Conservation (phyloP, 2,113 vertebrate genomes). For the Connochaetes taurinus region DNA sequence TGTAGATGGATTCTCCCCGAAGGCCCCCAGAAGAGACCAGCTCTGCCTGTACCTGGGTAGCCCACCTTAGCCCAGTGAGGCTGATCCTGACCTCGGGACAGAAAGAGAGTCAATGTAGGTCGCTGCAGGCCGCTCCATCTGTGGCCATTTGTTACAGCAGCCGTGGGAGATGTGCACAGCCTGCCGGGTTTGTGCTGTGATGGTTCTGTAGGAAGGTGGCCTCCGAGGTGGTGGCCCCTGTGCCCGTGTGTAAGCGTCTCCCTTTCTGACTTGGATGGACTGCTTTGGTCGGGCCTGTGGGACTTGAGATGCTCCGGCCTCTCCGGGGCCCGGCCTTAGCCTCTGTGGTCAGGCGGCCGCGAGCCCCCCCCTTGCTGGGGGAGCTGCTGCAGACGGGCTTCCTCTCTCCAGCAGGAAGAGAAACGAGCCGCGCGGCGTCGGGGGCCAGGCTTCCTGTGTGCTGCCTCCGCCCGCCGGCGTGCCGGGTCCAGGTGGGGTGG, state of each 20-base stretch:
- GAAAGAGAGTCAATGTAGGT: background rate
- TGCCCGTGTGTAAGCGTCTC: background rate
- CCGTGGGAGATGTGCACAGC: rapidly evolving
- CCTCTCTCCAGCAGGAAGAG: conserved; percentile 1
- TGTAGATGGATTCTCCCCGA: rapidly evolving
- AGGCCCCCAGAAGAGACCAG: background rate
- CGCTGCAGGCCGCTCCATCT: background rate
- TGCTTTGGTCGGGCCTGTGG: background rate
- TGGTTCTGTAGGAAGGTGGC: rapidly evolving
- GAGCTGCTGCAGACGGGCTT: conserved; percentile 22
- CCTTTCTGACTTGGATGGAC: background rate
- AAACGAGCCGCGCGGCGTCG: background rate
- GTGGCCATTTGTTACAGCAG: background rate
- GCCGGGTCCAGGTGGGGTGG: rapidly evolving
- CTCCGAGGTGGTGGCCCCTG: background rate
- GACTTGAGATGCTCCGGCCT: background rate
- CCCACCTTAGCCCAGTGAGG: background rate
- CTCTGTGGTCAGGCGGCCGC: conserved; percentile 58
- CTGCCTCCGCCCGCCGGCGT: rapidly evolving
- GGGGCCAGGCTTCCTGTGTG: conserved; percentile 61
- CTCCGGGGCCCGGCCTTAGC: conserved; percentile 6
- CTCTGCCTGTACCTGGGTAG: background rate
- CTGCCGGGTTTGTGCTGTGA: rapidly evolving
- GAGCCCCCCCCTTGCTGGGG: background rate
- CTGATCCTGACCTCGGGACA: background rate